These are phyloP conservation scores for Geopemphigus sp. DNA, from an alignment of 1,140 invertebrate species.

Conservation along the genomic window DNA sequence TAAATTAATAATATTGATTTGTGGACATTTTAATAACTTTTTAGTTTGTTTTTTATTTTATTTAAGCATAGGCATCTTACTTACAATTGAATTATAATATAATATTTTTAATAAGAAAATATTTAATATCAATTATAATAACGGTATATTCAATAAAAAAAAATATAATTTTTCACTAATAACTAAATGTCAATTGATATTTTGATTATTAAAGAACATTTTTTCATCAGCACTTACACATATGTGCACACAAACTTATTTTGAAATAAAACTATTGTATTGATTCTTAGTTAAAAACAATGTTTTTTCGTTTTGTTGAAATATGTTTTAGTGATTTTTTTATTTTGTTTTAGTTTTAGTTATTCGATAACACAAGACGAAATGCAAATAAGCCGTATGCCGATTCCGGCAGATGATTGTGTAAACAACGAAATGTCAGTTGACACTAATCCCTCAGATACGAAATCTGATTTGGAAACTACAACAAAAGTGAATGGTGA, in stretches of 20 bases:
- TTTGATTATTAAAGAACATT: neutral
- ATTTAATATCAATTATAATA: neutral
- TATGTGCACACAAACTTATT: too few relatives aligned
- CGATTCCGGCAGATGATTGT: constrained; percentile 41
- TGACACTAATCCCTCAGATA: constrained; percentile 17
- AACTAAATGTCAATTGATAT: neutral
- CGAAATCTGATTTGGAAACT: constrained; percentile 6
- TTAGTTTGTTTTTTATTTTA: neutral
- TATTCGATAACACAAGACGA: constrained; percentile 22
- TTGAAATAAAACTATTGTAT: too few relatives aligned
- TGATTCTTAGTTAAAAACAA: neutral
- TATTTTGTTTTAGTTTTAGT: constrained; percentile 6
- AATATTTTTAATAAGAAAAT: constrained; percentile 7
- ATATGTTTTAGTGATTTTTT: neutral
- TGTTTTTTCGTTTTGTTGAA: neutral
- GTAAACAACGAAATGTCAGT: constrained; percentile 37
- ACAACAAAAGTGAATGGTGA: constrained; percentile 23
- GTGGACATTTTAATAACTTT: too few relatives aligned
- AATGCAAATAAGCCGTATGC: constrained; percentile 46
- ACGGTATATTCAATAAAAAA: neutral
- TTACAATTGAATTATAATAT: neutral
- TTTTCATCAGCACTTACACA: neutral
- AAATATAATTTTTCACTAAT: too few relatives aligned
- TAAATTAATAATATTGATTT: too few relatives aligned
- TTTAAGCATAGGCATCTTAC: neutral